Percentiles rank a stretch among this genome's conserved stretches.
Evolutionary conservation across 2,113 vertebrate genomes (phyloP).

Genomic region (Ibidorhyncha struthersii): DNA sequence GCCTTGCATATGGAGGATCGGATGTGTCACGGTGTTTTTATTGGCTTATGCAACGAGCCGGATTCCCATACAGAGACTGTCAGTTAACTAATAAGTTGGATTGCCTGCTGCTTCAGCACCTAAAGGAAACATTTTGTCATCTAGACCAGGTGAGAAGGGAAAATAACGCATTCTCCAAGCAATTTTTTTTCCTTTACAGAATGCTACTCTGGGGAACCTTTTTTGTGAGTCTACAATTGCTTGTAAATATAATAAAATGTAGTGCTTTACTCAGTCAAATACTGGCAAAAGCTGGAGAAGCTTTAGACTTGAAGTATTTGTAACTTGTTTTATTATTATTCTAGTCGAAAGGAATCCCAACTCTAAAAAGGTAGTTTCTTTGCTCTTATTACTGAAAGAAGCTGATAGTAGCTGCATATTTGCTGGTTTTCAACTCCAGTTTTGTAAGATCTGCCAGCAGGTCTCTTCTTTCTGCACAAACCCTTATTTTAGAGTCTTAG

Average conservation of each 20-base stretch:
- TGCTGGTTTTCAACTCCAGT: neutral
- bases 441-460: neutral
- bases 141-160: constrained; percentile 86
- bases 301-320: neutral
- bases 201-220: neutral
- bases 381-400: neutral
- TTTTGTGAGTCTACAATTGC: neutral
- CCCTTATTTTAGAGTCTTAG: neutral
- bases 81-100: constrained; percentile 89
- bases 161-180: neutral
- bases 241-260: neutral
- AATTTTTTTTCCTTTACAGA: neutral
- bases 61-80: constrained; percentile 96
- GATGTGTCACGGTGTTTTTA: constrained; percentile 95
- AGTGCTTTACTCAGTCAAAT: neutral
- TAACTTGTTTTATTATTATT: neutral
- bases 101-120: constrained; percentile 90
- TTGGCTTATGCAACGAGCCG: constrained; percentile 96
- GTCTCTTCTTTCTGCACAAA: neutral
- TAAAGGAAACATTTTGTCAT: constrained; percentile 96
- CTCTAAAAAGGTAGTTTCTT: neutral
- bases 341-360: neutral
- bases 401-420: neutral
- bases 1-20: constrained; percentile 92
- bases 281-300: neutral